Evolutionary conservation across 2,113 vertebrate genomes (phyloP), one percentile per base, ranked within the genome.

Genomic region (Amazona guildingii): DNA sequence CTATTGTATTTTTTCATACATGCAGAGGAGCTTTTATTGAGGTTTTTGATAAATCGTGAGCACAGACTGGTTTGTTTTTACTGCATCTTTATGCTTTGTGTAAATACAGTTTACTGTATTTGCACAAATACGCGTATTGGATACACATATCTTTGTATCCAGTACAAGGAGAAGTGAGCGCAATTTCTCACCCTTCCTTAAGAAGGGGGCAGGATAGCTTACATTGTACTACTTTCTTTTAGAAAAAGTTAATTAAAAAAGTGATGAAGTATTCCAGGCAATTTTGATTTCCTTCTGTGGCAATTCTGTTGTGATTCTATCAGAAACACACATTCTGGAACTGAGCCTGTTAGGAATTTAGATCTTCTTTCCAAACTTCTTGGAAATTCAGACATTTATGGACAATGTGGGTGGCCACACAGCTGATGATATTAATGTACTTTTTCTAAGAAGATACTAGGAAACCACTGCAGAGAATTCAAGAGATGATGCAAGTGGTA

Each of bases 401-500:
- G 61, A 55, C 61, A 46, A 13, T 20, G 16, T 57, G n/a, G 24
- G 11, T 72, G 13, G 13, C 75, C 85, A 48, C 31, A n/a, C 3
- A 82, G 14, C 41, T 75, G 52, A 62, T 55, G 80, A 81, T 49
- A 49, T 31, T 67, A 21, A 43, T 93, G 21, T 39, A 19, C 6
- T 85, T 79, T 59, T 88, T 64, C 20, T 62, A 91, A 80, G 81
- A 57, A 97, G 86, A 46, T 76, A 64, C 27, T 83, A 75, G 92
- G 51, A 61, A 96, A 90, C 84, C 80, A 76, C 67, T 90, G 83
- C 92, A 94, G 91, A 84, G 72, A 85, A 69, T 17, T 72, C 73
- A 78, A 89, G 96, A 97, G 96, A 98, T 98, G 98, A 97, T 73
- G 83, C 96, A 98, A 97, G 74, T 77, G 97, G 98, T 86, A 98